Conservation (phyloP, 2,797 vertebrate species). For the Megaceryle alcyon region DNA sequence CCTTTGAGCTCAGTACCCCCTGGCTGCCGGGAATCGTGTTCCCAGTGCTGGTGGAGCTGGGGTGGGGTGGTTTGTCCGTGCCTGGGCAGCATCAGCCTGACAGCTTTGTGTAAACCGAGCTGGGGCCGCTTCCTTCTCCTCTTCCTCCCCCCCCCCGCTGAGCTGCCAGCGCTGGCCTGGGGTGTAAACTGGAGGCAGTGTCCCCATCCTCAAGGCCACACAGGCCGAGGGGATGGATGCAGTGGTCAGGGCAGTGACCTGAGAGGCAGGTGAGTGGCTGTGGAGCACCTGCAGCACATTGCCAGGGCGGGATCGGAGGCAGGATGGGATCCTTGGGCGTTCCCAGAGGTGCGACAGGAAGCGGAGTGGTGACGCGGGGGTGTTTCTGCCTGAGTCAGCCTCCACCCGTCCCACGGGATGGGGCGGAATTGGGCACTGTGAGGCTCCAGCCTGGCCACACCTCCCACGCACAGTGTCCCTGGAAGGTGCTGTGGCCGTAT, state of each 20-base stretch:
- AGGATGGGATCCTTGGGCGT: background rate
- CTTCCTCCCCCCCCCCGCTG: background rate
- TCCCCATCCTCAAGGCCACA: background rate
- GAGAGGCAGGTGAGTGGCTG: background rate
- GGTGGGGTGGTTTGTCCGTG: background rate
- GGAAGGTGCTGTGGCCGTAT: background rate
- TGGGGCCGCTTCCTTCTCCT: background rate
- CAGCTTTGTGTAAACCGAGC: slow-evolving; percentile 48
- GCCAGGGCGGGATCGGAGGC: background rate
- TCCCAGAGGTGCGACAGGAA: slow-evolving; percentile 31
- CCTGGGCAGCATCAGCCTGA: slow-evolving; percentile 62
- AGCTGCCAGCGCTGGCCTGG: background rate
- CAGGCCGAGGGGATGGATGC: background rate
- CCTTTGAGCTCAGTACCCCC: background rate
- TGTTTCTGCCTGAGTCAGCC: slow-evolving; percentile 35
- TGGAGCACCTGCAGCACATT: fast-evolving
- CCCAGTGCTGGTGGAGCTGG: background rate
- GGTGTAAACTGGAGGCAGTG: background rate
- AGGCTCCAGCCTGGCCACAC: fast-evolving
- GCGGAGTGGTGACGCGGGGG: fast-evolving
- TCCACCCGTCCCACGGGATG: fast-evolving
- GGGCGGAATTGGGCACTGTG: background rate
- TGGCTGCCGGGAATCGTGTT: fast-evolving
- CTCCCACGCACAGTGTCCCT: fast-evolving
- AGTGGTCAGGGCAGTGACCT: fast-evolving